phyloP scores from a whole-genome alignment of 2,797 vertebrate species.

The Choloepus didactylus region DNA sequence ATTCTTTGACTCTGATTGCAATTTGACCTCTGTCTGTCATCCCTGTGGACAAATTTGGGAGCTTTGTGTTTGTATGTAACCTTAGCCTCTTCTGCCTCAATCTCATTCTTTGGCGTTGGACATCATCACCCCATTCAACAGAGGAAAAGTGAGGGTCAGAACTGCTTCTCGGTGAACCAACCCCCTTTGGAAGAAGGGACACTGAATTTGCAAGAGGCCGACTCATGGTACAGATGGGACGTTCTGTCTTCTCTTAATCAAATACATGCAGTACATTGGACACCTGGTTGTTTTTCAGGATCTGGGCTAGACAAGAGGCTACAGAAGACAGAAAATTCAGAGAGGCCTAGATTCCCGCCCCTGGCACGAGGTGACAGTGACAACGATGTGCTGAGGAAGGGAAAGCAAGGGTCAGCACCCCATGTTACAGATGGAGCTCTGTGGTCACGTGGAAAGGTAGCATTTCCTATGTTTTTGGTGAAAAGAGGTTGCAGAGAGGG shows the following conservation, averaged over 20 bases:
- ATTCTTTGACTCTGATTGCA: neutral
- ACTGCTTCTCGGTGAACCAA: neutral
- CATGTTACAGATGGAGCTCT: neutral
- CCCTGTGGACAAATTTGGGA: neutral
- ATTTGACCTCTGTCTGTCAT: neutral
- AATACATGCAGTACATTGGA: rapidly evolving
- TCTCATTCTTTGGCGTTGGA: neutral
- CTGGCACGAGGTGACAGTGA: neutral
- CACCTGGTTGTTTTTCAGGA: neutral
- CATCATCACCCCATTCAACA: neutral
- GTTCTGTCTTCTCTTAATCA: neutral
- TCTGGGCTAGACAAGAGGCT: neutral
- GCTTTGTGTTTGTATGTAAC: neutral
- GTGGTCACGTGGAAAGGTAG: too few species aligned
- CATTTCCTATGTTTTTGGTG: neutral
- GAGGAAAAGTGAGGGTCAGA: neutral
- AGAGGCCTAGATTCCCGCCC: neutral
- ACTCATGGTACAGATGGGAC: neutral
- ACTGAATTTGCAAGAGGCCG: neutral
- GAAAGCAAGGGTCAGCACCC: neutral
- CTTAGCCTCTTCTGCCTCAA: neutral
- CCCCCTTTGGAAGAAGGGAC: neutral
- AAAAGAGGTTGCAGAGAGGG: neutral
- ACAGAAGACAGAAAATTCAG: neutral
- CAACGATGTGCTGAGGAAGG: neutral